Evolutionary conservation across 2,113 vertebrate genomes (phyloP), one percentile per base, ranked within the genome.

Genomic region (Proterorhinus semilunaris): DNA sequence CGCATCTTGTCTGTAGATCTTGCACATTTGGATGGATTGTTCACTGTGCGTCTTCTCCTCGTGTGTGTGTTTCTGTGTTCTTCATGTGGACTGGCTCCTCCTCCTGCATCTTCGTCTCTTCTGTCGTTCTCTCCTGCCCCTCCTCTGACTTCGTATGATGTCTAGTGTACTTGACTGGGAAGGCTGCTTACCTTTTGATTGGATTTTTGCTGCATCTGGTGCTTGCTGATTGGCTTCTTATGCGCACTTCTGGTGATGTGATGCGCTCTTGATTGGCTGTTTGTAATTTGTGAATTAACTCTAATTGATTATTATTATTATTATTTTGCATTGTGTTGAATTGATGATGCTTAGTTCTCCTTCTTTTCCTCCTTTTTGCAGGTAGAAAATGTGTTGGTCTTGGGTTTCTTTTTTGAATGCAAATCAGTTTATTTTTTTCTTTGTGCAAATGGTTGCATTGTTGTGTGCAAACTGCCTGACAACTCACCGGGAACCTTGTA

Each of bases 201-300:
- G 87, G 88, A 90, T 88, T 90, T 72, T 89, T 87, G 86, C 88
- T 92, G 90, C 91, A 91, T 92, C 83, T 84, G 86, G 89, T 90
- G 92, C 91, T 92, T 93, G 92, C 91, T 93, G 87, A 92, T 89
- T 92, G 90, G 91, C 91, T 91, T 69, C 83, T 86, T 88, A 85
- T 84, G 88, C 91, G 90, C 88, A 88, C 87, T 75, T 88, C 76
- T 85, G 90, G 88, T 91, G 86, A 87, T 89, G 89, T 90, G 80
- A 88, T 84, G 86, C 78, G 83, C 87, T 88, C 85, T 85, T 85
- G 86, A 89, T 76, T 93, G 91, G 92, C 91, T 87, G 90, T 70
- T 83, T 88, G 87, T 91, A 86, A 87, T 90, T 86, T 91, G 77
- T 88, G 87, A 89, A 84, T 87, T 80, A 89, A 83, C 76, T 91